Evolutionary conservation across 2,888 invertebrate genomes (phyloP), one percentile per base, ranked within the genome.

Genomic region (Clusia tigrina): DNA sequence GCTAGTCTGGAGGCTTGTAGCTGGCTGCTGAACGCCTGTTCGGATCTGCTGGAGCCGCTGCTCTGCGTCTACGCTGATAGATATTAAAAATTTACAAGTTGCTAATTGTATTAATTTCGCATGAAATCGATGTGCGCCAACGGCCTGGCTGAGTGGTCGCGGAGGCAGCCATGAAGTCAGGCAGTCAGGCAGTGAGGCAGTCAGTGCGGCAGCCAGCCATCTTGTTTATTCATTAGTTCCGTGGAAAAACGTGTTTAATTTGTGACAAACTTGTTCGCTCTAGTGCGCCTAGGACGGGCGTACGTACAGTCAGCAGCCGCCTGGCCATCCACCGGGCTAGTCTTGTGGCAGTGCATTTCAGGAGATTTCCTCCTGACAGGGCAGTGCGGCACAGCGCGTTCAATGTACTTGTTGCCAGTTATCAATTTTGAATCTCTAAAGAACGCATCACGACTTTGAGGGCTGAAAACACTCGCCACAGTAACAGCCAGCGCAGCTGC

Each of bases 171-270:
- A 32, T 32, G 12, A 6, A 32, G 32, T 9, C 32, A 32, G 12
- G 12, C 32, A 32, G 32, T 9, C 32, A 32, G 32, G 32, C 54
- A 23, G 25, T 58, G 54, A 20, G 53, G 15, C 52, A 20, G 53
- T 55, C 26, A 37, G n/a, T 48, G 66, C 15, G 26, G 37, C 25
- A 20, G 37, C 15, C 58, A 42, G 17, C 58, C 54, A 54, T 54
- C 54, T 69, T 62, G 76, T 74, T 76, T 79, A 79, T 79, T 79
- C 79, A 79, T 79, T 79, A 78, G 76, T 74, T 80, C 78, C 74
- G 69, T 71, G 66, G 78, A 78, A 80, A 79, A 79, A 79, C 79
- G 79, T 79, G 79, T 79, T 79, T 78, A 78, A 80, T 79, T 80
- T 79, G 79, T 78, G 79, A 79, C 79, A 80, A 80, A 78, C 76